Conservation (phyloP, 1,140 invertebrate genomes). For the Ooceraea biroi region DNA sequence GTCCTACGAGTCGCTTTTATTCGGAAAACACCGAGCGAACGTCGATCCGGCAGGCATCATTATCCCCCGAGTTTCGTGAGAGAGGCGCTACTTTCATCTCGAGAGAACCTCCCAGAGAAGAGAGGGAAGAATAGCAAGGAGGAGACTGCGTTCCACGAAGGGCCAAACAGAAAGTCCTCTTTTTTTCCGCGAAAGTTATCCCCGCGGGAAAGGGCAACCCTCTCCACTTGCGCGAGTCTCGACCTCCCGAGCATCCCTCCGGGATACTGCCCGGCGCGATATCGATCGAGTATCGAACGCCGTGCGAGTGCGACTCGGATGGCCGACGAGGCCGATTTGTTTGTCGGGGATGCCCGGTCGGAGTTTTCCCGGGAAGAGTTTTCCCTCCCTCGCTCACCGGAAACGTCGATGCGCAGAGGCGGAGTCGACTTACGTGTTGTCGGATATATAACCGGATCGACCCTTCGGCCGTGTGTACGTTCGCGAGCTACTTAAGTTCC, state of each 20-base stretch:
- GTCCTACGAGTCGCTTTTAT: conserved; percentile 41
- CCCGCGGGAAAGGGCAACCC: conserved; percentile 59
- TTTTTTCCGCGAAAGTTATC: conserved; percentile 66
- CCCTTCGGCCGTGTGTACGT: conserved; percentile 57
- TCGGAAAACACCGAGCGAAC: conserved; percentile 32
- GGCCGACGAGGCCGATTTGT: conserved; percentile 62
- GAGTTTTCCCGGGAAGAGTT: conserved; percentile 74
- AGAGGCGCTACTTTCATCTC: conserved; percentile 14
- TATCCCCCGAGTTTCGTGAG: conserved; percentile 1
- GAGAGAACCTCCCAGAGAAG: not conserved
- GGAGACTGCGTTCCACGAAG: conserved; percentile 4
- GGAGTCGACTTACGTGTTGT: conserved; percentile 73
- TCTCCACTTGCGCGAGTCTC: conserved; percentile 27
- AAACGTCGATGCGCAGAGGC: conserved; percentile 50
- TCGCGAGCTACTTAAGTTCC: conserved; percentile 70
- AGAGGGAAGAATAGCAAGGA: conserved; percentile 18
- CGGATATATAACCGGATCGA: conserved; percentile 78
- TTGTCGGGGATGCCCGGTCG: conserved; percentile 68
- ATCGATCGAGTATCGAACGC: conserved; percentile 72
- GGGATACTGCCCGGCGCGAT: conserved; percentile 27
- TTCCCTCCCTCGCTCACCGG: conserved; percentile 43
- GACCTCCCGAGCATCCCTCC: conserved; percentile 35
- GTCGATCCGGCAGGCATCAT: conserved; percentile 40
- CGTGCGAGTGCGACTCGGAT: conserved; percentile 64
- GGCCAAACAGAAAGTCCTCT: not conserved